Evolutionary conservation across 2,888 invertebrate species (phyloP), one percentile per base, ranked within the genome.

Genomic region (Nemotelus nigrinus): DNA sequence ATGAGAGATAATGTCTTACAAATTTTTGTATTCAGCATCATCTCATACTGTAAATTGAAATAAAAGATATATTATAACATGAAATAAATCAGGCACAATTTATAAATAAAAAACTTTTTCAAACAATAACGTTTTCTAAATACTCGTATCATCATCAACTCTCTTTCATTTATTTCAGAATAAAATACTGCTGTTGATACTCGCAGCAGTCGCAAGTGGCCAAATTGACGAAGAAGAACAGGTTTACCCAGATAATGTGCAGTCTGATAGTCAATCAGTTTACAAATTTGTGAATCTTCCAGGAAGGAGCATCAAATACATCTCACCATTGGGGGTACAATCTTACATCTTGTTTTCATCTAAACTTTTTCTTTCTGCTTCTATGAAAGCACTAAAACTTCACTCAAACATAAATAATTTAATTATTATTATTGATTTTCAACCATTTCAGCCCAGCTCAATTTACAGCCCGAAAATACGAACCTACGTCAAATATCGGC

Each of bases 281-380:
- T 74, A 74, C 41, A 45, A 43, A 50, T 63, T 44, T 48, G 47
- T 72, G 7, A 57, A 44, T n/a, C 10, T 74, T 47, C 74, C 74
- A 2, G 45, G n/a, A 41, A 74, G 63, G 48, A 47, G 50, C 7
- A 2, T 47, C 25, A 74, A 60, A 74, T 63, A 60, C 41, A 39
- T 47, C 39, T 60, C 60, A 57, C 47, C 50, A 60, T 74, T 47
- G 4, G 39, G 44, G 41, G 74, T 74, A 74, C 47, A 58, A n/a
- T 43, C 25, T 25, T 63, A 63, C 43, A 7, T 53, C 53, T 53
- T 53, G 6, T 53, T 53, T 53, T 53, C 53, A 53, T 7, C 10
- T 53, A 53, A 6, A 10, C 53, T 53, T 53, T 53, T 10, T 25
- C 0, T 57, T 57, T 57, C 2, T 8, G 5, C 57, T 8, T 57